Evolutionary conservation across 2,113 vertebrate genomes (phyloP).

Genomic region (Aramus guarauna): DNA sequence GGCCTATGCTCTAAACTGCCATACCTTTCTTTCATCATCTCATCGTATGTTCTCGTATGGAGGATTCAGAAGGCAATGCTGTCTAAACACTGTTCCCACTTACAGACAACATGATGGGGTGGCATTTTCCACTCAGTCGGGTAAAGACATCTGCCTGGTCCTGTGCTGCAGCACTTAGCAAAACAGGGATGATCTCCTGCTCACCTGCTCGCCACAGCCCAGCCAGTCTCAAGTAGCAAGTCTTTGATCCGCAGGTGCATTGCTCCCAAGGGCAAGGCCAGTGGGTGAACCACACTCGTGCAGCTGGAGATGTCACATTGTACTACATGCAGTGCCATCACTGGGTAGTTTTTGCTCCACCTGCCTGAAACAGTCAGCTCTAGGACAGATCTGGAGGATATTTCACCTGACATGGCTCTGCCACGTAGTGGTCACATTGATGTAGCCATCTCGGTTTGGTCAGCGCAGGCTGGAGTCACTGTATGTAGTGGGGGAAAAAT

Average conservation of each 20-base stretch:
- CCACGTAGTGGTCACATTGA: background rate
- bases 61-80: background rate
- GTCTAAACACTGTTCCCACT: background rate
- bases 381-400: background rate
- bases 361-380: background rate
- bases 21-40: background rate
- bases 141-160: background rate
- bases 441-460: background rate
- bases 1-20: background rate
- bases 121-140: background rate
- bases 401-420: background rate
- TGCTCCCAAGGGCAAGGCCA: background rate
- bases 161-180: background rate
- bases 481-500: background rate
- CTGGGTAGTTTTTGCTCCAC: background rate
- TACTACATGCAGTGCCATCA: background rate
- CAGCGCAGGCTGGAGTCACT: background rate
- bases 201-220: background rate
- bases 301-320: background rate
- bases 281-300: fast-evolving
- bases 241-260: no score
- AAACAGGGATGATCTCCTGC: background rate
- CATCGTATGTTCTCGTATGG: fast-evolving
- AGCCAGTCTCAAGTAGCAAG: background rate
- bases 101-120: background rate